These are phyloP conservation scores for Micoletzkya japonica DNA, from an alignment of 2,888 invertebrate species.

Conservation along the genomic window DNA sequence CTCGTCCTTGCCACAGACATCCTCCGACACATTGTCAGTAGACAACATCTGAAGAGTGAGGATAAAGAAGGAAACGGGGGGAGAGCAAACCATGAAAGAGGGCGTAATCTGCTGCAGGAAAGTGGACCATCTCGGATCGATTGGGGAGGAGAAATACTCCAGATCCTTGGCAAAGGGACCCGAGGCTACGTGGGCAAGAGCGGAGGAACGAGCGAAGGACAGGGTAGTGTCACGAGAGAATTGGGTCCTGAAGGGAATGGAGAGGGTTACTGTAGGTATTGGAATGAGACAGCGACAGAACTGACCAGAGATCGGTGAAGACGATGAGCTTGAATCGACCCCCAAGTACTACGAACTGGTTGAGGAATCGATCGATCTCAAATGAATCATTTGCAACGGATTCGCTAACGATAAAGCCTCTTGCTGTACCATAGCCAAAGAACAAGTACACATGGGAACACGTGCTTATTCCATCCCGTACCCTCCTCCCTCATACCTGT, in stretches of 20 bases:
- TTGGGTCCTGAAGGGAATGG: constrained; percentile 31
- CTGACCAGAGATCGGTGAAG: constrained; percentile 52
- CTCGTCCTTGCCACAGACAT: constrained; percentile 45
- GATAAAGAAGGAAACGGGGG: not conserved
- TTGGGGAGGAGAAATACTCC: constrained; percentile 51
- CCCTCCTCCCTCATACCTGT: constrained; percentile 39
- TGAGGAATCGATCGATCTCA: constrained; percentile 56
- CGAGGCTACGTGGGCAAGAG: constrained; percentile 44
- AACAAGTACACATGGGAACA: not conserved
- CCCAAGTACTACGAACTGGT: constrained; percentile 51
- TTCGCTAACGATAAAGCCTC: not conserved
- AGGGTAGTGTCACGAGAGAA: constrained; percentile 55
- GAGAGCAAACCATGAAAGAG: constrained; percentile 49
- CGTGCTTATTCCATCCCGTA: not conserved
- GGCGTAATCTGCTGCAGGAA: constrained; percentile 58
- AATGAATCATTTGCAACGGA: constrained; percentile 5
- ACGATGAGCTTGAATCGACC: constrained; percentile 59
- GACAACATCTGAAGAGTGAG: constrained; percentile 49
- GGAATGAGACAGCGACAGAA: too few relatives aligned
- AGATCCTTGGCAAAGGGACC: constrained; percentile 35
- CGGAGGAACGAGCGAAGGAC: constrained; percentile 50
- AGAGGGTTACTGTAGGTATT: not conserved
- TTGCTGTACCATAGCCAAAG: too few relatives aligned
- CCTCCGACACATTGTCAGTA: constrained; percentile 50
- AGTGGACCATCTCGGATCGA: constrained; percentile 53